These are phyloP conservation scores for Himalopsyche japonica DNA, from an alignment of 2,888 invertebrate species.

Conservation along the genomic window DNA sequence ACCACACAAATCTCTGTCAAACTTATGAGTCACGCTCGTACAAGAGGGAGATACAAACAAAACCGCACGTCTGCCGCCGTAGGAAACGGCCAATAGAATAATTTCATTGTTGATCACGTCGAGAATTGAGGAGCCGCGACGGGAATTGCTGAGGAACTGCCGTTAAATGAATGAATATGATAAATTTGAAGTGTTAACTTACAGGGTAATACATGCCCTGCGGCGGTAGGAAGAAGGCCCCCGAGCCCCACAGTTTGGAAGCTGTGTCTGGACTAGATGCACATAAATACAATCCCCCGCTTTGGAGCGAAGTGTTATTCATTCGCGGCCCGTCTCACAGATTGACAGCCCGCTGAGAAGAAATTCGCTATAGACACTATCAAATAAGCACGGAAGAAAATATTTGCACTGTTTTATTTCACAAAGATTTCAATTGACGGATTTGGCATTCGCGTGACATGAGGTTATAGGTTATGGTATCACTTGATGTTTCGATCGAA, in stretches of 20 bases:
- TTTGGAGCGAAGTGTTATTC: constrained; percentile 38
- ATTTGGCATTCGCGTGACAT: constrained; percentile 19
- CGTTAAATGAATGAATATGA: background rate
- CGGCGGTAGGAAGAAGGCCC: constrained; percentile 94
- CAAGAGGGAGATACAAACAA: constrained; percentile 26
- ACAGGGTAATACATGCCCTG: constrained; percentile 97
- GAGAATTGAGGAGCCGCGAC: background rate
- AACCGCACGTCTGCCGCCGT: constrained; percentile 22
- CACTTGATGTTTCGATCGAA: background rate
- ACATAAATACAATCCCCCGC: constrained; percentile 51
- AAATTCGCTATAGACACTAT: background rate
- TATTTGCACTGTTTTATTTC: background rate
- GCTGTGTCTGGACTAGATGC: constrained; percentile 67
- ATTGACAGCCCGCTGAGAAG: constrained; percentile 4
- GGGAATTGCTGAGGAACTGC: background rate
- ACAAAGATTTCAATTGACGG: background rate
- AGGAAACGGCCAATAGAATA: constrained; percentile 31
- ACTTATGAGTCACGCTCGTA: constrained; percentile 22
- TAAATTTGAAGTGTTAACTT: constrained; percentile 57
- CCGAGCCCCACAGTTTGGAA: constrained; percentile 97
- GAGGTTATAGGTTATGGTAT: constrained; percentile 30
- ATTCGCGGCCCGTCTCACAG: constrained; percentile 31
- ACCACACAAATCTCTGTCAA: constrained; percentile 33
- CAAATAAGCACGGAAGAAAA: background rate
- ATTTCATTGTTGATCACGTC: constrained; percentile 29